Evolutionary conservation across 2,888 invertebrate species (phyloP).

Genomic region (Drosophila sordidula): DNA sequence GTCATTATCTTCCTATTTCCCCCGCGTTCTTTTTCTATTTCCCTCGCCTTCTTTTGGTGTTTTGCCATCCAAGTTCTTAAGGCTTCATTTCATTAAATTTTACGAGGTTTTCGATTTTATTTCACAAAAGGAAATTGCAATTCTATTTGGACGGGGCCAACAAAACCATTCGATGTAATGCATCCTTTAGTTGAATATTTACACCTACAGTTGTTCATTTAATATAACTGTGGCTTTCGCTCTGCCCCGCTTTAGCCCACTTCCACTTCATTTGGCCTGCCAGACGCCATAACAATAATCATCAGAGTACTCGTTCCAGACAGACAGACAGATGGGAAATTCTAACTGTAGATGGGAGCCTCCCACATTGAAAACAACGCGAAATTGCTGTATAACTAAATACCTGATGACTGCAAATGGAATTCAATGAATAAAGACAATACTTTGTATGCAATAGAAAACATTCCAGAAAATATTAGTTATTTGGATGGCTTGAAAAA

Average conservation of each 20-base stretch:
- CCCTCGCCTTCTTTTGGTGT: background rate
- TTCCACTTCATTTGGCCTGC: slow-evolving; percentile 1
- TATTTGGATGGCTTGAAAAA: background rate
- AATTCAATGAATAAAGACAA: background rate
- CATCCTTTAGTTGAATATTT: slow-evolving; percentile 29
- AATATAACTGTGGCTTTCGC: slow-evolving; percentile 22
- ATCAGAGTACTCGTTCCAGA: slow-evolving; percentile 5
- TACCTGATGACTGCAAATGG: background rate
- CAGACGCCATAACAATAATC: slow-evolving; percentile 53
- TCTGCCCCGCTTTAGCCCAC: background rate
- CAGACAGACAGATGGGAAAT: slow-evolving; percentile 20
- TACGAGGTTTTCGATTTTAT: slow-evolving; percentile 52
- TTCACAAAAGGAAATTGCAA: slow-evolving; percentile 13
- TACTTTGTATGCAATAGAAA: background rate
- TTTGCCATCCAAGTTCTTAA: slow-evolving; percentile 15
- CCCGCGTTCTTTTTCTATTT: background rate
- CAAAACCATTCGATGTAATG: slow-evolving; percentile 36
- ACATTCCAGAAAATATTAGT: background rate
- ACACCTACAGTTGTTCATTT: slow-evolving; percentile 39
- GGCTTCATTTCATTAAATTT: slow-evolving; percentile 70
- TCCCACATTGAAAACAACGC: background rate
- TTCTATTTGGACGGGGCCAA: slow-evolving; percentile 11
- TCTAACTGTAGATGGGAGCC: slow-evolving; percentile 13
- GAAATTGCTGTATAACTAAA: background rate
- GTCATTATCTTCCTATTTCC: background rate